Percentiles rank a stretch among this genome's conserved stretches.
These are phyloP conservation scores for Eolophus roseicapilla DNA, from an alignment of 2,113 vertebrate species.

Conservation along the genomic window DNA sequence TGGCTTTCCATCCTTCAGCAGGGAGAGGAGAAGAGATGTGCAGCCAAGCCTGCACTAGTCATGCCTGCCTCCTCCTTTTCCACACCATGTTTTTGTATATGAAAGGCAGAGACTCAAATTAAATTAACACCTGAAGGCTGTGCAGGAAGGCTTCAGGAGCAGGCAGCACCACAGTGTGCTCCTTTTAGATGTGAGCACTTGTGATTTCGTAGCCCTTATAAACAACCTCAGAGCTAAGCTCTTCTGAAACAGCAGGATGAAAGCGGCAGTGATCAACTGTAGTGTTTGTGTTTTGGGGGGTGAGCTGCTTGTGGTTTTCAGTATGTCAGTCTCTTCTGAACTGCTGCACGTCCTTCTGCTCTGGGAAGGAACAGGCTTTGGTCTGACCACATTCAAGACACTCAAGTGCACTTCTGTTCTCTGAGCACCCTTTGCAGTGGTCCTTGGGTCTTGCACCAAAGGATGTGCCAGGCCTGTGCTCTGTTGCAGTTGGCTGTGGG, in stretches of 20 bases:
- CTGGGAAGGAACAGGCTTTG: background rate
- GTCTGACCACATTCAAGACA: rapidly evolving
- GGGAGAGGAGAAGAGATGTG: background rate
- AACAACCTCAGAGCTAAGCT: background rate
- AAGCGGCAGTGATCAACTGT: rapidly evolving
- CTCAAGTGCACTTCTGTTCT: rapidly evolving
- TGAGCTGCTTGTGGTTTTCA: background rate
- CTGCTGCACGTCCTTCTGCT: background rate
- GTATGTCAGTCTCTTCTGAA: background rate
- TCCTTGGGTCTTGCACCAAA: background rate
- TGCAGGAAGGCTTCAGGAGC: background rate
- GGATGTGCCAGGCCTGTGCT: background rate
- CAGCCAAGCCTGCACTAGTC: background rate
- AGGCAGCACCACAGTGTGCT: background rate
- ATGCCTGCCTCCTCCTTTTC: background rate
- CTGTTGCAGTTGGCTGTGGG: rapidly evolving
- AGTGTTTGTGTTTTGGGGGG: too few relatives aligned
- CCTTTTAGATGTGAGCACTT: background rate
- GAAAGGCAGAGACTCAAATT: background rate
- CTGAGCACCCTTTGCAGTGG: background rate
- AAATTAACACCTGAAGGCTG: background rate
- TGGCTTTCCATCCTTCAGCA: background rate
- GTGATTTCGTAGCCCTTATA: background rate
- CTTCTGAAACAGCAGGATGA: background rate
- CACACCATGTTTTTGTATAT: background rate